Percentiles rank a stretch among this genome's conserved stretches.
Evolutionary conservation across 2,888 invertebrate genomes (phyloP).

Genomic region (Eucriotettix oculatus): DNA sequence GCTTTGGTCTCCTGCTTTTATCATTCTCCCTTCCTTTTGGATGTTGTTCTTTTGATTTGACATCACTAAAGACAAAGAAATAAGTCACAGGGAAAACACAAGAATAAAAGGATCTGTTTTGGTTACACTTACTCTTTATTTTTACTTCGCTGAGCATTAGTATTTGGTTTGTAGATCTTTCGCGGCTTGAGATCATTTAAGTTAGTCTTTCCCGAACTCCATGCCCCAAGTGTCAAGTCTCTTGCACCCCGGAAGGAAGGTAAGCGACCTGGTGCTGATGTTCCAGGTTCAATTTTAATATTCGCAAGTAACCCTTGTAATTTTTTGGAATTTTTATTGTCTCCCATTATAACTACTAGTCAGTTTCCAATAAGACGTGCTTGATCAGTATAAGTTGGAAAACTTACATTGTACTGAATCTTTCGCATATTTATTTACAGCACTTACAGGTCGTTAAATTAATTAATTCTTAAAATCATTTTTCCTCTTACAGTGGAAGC

Average conservation of each 20-base stretch:
- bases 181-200: conserved; percentile 20
- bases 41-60: too few species aligned
- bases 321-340: not conserved
- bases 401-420: too few species aligned
- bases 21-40: too few species aligned
- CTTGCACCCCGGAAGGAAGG: not conserved
- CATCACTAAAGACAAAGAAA: too few species aligned
- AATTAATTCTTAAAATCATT: too few species aligned
- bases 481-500: too few species aligned
- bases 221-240: not conserved
- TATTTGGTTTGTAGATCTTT: conserved; percentile 23
- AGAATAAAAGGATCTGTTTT: not conserved
- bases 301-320: not conserved
- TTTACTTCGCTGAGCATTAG: conserved; percentile 24
- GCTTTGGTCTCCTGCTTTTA: too few species aligned
- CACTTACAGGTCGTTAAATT: too few species aligned
- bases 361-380: too few species aligned
- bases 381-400: too few species aligned
- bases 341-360: not conserved
- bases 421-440: too few species aligned
- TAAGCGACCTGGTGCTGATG: not conserved
- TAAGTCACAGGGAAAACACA: too few species aligned
- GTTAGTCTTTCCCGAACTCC: not conserved
- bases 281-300: not conserved
- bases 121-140: conserved; percentile 19